phyloP scores from a whole-genome alignment of 1,140 invertebrate species.

The Anagrus nilaparvatae region DNA sequence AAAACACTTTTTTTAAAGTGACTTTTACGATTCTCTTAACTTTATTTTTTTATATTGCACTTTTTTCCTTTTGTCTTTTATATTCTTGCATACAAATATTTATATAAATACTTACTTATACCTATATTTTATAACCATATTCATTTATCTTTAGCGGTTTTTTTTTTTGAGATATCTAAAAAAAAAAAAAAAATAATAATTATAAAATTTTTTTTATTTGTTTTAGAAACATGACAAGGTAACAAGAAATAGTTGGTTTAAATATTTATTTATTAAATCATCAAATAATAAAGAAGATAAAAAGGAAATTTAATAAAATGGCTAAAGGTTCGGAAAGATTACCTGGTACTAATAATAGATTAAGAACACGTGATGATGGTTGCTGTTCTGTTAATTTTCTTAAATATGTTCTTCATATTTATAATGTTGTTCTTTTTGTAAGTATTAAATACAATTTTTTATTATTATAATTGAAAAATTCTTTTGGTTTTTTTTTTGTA shows the following conservation, averaged over 20 bases:
- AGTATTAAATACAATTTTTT: conserved; percentile 42
- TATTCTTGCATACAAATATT: too few species aligned
- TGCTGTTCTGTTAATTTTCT: conserved; percentile 69
- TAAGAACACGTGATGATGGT: conserved; percentile 53
- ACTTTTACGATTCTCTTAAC: too few species aligned
- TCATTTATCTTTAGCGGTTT: neutral
- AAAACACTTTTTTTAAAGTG: too few species aligned
- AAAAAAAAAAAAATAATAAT: neutral
- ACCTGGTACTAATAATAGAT: conserved; percentile 33
- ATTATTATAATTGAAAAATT: too few species aligned
- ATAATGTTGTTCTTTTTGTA: conserved; percentile 70
- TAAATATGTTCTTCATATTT: conserved; percentile 68
- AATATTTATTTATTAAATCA: too few species aligned
- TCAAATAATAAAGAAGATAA: too few species aligned
- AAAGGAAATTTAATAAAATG: conserved; percentile 31
- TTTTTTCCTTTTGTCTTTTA: too few species aligned
- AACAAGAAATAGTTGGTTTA: too few species aligned
- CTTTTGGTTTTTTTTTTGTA: too few species aligned
- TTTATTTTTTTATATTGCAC: too few species aligned
- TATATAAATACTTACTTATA: too few species aligned
- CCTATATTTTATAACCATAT: too few species aligned
- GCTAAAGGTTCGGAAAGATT: conserved; percentile 37
- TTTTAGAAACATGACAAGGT: conserved; percentile 34
- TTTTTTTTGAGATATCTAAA: neutral
- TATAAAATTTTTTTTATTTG: conserved; percentile 8